Conservation (phyloP, 2,113 vertebrate genomes). For the Numenius arquata region DNA sequence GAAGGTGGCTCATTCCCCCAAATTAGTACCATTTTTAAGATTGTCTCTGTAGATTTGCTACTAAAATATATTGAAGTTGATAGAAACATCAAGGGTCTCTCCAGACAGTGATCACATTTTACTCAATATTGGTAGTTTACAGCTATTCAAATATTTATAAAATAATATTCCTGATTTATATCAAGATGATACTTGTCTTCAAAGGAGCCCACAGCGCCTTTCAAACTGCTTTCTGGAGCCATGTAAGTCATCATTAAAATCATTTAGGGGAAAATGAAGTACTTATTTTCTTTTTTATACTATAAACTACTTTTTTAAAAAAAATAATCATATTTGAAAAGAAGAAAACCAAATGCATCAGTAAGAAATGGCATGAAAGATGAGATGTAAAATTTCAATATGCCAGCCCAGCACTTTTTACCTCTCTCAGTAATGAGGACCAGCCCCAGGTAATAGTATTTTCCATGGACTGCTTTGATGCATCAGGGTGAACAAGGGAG, state of each 20-base stretch:
- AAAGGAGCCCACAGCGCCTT: neutral
- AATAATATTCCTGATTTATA: constrained; percentile 7
- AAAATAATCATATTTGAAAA: neutral
- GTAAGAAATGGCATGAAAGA: neutral
- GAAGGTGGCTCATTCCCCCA: neutral
- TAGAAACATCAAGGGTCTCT: neutral
- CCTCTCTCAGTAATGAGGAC: neutral
- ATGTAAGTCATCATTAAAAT: neutral
- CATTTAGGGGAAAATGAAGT: neutral
- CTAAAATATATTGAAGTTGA: neutral
- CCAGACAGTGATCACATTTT: neutral
- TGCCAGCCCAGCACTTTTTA: neutral
- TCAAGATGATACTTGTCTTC: neutral
- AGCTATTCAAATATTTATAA: neutral
- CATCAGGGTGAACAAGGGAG: neutral
- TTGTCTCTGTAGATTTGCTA: neutral
- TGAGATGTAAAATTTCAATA: neutral
- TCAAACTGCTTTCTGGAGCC: neutral
- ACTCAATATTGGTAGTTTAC: neutral
- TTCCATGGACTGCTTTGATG: neutral
- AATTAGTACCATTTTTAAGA: neutral
- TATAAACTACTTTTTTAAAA: neutral
- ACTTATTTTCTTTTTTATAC: neutral
- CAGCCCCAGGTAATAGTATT: neutral
- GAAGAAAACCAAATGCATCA: neutral